Conservation (phyloP, 2,888 invertebrate genomes). For the Lithophane ornitopus region DNA sequence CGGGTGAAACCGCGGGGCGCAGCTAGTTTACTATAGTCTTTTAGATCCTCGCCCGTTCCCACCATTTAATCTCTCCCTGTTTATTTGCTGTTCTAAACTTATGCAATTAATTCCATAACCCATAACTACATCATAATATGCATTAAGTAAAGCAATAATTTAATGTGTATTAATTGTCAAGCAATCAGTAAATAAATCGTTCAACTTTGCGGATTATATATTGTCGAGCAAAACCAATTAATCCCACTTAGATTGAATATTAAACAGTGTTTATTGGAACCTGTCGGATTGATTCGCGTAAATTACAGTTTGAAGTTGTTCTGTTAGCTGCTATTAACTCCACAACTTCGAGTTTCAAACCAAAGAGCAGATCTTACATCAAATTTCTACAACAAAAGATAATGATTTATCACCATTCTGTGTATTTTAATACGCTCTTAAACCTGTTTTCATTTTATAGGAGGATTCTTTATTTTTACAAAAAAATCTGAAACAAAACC, state of each 20-base stretch:
- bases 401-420: background rate
- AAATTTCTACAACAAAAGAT: background rate
- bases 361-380: background rate
- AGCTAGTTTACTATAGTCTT: no score
- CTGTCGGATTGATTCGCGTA: background rate
- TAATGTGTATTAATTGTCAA: background rate
- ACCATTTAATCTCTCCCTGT: background rate
- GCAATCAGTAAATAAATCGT: background rate
- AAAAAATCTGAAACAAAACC: background rate
- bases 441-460: no score
- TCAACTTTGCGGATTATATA: conserved; percentile 6
- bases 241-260: conserved; percentile 14
- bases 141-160: background rate
- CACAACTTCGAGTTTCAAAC: background rate
- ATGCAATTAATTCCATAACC: background rate
- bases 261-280: conserved; percentile 13
- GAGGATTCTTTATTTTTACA: no score
- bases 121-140: background rate
- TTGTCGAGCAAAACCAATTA: conserved; percentile 11
- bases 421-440: background rate
- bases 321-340: conserved; percentile 13
- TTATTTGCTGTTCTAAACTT: background rate
- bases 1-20: no score
- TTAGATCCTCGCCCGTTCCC: no score
- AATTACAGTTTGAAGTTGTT: conserved; percentile 16